Conservation (phyloP, 2,797 vertebrate genomes). For the Ceyx erithaca region DNA sequence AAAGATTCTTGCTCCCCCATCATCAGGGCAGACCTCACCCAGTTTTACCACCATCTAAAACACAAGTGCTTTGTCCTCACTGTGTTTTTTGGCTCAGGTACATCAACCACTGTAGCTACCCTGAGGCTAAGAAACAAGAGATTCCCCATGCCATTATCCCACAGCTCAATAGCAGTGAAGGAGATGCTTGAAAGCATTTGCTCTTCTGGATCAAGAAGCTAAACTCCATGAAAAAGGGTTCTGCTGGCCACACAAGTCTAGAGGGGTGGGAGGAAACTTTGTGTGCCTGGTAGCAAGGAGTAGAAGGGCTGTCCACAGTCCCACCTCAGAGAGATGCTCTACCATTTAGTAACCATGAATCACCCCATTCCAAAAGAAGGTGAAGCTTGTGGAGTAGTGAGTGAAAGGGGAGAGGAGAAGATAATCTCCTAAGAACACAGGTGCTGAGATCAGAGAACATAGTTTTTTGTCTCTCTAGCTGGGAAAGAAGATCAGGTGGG, state of each 20-base stretch:
- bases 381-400: neutral
- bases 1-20: neutral
- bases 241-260: conserved; percentile 8
- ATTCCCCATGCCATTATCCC: conserved; percentile 24
- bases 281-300: conserved; percentile 33
- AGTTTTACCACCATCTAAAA: neutral
- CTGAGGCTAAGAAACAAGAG: conserved; percentile 52
- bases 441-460: neutral
- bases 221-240: conserved; percentile 6
- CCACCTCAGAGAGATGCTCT: neutral
- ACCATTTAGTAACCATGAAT: neutral
- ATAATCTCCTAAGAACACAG: neutral
- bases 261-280: conserved; percentile 13
- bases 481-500: neutral
- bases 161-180: conserved; percentile 8
- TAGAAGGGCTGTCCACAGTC: conserved; percentile 10
- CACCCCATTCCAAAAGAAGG: neutral
- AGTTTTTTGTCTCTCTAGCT: neutral
- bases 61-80: neutral
- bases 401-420: neutral
- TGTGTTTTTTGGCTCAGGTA: neutral
- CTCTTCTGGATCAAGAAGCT: conserved; percentile 33
- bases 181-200: neutral
- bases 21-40: neutral
- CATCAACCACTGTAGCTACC: neutral